Base-by-base conservation (phyloP, 2,888 invertebrate species). In the Lordiphosa andalusiaca region DNA sequence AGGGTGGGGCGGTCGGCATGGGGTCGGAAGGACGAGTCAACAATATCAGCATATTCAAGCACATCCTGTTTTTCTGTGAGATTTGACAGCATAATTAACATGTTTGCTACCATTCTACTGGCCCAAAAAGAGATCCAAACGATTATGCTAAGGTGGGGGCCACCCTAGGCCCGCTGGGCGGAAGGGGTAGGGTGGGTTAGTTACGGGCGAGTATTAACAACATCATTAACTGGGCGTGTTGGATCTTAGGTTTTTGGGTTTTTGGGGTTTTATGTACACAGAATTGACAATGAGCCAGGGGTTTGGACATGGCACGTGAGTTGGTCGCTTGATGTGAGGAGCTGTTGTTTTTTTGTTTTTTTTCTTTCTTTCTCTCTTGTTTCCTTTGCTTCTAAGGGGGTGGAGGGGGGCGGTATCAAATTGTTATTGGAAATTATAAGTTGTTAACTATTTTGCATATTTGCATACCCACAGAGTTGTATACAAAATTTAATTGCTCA, bases 401-500 rank as follows among this genome's bases (percentile, higher is more conserved):
- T 25, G 36, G 7, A 19, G 4, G 0, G n/a, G 5, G 40, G 41
- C 47, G 67, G n/a, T n/a, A n/a, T 55, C 40, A 66, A 77, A 71
- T 71, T 71, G 67, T 67, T 69, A 74, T 62, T 55, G 49, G 51
- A 78, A 74, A 82, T 74, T 65, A 69, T 74, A 55, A 67, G 58
- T 66, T 69, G 71, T 76, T 65, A 69, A 58, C 58, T 69, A 39
- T 46, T 78, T 78, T 60, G 63, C 72, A 82, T 82, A 23, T 23
- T 23, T 23, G 23, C 5, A 4, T 23, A 5, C 3, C 23, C 23
- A 2, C 3, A 19, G 3, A 19, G 3, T 19, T 19, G 2, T 2
- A 2, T 19, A 2, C 3, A 19, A 19, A 19, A 19, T 19, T 19
- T 19, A 19, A 19, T n/a, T n/a, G n/a, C n/a, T 16, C 16, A 16